phyloP scores from a whole-genome alignment of 2,797 vertebrate genomes.

The Monodelphis domestica region DNA sequence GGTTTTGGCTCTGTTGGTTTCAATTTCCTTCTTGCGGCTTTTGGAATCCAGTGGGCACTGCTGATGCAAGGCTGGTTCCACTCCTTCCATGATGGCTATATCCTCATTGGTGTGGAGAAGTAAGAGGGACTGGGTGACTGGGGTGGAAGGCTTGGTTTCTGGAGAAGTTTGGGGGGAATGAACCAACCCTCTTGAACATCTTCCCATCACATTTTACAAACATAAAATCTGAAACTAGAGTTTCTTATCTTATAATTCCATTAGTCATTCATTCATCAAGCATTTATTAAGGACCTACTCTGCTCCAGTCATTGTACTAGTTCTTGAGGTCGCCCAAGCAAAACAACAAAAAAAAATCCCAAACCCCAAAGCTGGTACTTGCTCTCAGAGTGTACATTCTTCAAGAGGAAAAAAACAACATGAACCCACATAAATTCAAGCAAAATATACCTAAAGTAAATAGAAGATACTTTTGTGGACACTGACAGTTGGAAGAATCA shows the following conservation, averaged over 20 bases:
- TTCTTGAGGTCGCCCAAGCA: not conserved
- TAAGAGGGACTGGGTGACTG: slow-evolving; percentile 74
- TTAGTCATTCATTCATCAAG: not conserved
- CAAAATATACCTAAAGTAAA: not conserved
- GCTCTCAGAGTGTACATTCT: not conserved
- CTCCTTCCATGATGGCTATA: slow-evolving; percentile 87
- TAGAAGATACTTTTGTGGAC: not conserved
- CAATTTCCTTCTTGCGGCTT: slow-evolving; percentile 96
- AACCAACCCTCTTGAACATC: not conserved
- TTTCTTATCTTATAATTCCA: not conserved
- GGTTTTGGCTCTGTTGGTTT: slow-evolving; percentile 94
- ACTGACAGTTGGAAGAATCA: not conserved
- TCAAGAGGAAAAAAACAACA: not conserved
- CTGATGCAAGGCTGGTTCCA: slow-evolving; percentile 98
- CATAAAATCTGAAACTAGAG: not conserved
- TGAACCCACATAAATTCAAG: not conserved
- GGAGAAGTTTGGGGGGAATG: not conserved
- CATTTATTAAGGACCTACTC: not conserved
- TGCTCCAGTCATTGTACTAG: not conserved
- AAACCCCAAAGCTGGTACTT: not conserved
- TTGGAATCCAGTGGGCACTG: slow-evolving; percentile 97
- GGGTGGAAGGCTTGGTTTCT: not conserved
- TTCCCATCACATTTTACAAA: not conserved
- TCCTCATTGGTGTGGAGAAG: slow-evolving; percentile 92
- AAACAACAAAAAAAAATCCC: too few species aligned